Evolutionary conservation across 2,888 invertebrate species (phyloP).

Genomic region (Clostera curtula): DNA sequence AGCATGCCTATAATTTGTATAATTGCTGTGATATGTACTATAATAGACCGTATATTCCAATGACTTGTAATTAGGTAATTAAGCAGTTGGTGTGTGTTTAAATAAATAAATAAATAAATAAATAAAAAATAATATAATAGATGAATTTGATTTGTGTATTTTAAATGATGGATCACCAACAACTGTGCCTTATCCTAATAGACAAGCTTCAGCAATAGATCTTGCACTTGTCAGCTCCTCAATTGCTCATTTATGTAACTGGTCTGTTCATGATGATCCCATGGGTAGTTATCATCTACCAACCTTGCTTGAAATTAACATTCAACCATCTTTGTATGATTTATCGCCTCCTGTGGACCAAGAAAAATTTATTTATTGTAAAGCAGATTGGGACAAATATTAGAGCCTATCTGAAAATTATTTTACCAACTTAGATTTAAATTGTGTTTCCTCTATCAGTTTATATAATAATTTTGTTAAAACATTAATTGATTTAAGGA

Average conservation of each 20-base stretch:
- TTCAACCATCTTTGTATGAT: background rate
- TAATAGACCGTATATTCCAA: too few species aligned
- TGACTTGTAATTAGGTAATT: too few species aligned
- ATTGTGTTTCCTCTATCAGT: background rate
- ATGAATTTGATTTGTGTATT: constrained; percentile 2
- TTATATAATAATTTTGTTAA: constrained; percentile 1
- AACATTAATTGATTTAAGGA: background rate
- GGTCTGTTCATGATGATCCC: constrained; percentile 7
- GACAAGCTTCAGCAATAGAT: background rate
- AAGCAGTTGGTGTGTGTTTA: too few species aligned
- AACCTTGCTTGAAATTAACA: constrained; percentile 4
- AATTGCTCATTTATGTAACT: constrained; percentile 4
- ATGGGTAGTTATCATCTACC: constrained; percentile 12
- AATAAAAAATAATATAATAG: constrained; percentile 2
- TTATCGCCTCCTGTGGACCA: background rate
- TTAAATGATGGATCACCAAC: constrained; percentile 1
- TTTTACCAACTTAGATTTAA: background rate
- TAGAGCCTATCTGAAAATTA: background rate
- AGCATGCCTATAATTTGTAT: too few species aligned
- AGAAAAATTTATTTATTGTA: too few species aligned
- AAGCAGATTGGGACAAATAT: background rate
- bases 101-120: too few species aligned
- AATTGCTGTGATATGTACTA: too few species aligned
- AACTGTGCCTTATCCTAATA: background rate
- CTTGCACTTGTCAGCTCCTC: background rate